Conservation (phyloP, 2,113 vertebrate species). For the Leucopsar rothschildi region DNA sequence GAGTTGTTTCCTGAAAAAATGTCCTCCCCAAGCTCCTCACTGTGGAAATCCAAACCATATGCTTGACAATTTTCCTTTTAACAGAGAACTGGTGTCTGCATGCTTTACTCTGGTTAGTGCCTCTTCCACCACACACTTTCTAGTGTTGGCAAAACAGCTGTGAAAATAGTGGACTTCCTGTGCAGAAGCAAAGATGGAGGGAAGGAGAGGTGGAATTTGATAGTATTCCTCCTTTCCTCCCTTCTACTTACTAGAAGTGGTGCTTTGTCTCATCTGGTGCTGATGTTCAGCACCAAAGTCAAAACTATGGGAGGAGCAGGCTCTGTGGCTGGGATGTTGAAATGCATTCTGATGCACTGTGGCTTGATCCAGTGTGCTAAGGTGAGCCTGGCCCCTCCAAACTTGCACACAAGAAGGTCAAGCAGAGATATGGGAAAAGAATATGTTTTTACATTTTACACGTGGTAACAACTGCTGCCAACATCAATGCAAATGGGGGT, state of each 20-base stretch:
- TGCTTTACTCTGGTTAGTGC: neutral
- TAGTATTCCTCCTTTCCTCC: neutral
- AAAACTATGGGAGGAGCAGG: neutral
- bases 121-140: neutral
- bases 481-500: neutral
- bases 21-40: neutral
- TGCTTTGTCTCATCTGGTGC: neutral
- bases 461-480: neutral
- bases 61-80: neutral
- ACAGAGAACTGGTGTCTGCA: rapidly evolving
- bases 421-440: neutral
- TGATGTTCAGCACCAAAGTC: neutral
- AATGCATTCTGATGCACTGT: neutral
- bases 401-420: neutral
- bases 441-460: neutral
- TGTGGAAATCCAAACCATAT: neutral
- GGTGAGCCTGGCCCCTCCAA: neutral
- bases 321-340: neutral
- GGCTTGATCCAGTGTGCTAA: neutral
- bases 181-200: neutral
- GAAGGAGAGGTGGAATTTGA: neutral
- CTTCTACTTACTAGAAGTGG: neutral
- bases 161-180: neutral
- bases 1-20: neutral
- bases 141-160: neutral